Evolutionary conservation across 2,113 vertebrate genomes (phyloP).

Genomic region (Glaucidium brasilianum): DNA sequence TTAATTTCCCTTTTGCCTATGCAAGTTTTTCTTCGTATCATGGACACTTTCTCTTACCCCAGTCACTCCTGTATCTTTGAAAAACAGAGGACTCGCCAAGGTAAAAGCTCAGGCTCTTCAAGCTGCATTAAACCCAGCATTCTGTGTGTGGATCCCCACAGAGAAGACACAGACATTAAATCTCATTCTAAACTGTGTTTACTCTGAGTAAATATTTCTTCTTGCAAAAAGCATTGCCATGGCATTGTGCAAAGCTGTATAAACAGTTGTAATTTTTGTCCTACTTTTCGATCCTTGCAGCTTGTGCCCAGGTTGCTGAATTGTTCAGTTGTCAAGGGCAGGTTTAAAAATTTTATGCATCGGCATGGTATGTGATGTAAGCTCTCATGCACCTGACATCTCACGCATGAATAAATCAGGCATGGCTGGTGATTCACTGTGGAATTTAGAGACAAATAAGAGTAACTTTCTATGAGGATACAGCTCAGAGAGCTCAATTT

Average conservation of each 20-base stretch:
- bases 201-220: constrained; percentile 44
- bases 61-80: background rate
- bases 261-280: constrained; percentile 56
- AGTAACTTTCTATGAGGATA: background rate
- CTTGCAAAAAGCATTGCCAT: constrained; percentile 5
- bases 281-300: constrained; percentile 56
- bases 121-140: background rate
- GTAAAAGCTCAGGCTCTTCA: background rate
- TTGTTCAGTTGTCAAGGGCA: constrained; percentile 61
- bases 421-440: constrained; percentile 8
- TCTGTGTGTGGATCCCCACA: background rate
- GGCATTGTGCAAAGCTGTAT: constrained; percentile 29
- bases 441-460: constrained; percentile 37
- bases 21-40: background rate
- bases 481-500: background rate
- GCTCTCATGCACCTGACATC: constrained; percentile 57
- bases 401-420: constrained; percentile 31
- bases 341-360: constrained; percentile 64
- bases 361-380: constrained; percentile 45
- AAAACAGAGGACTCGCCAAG: background rate
- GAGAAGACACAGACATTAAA: constrained; percentile 26
- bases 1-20: background rate
- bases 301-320: constrained; percentile 37
- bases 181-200: constrained; percentile 41
- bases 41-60: background rate